Conservation (phyloP, 2,797 vertebrate species). For the Cossypha heuglini region DNA sequence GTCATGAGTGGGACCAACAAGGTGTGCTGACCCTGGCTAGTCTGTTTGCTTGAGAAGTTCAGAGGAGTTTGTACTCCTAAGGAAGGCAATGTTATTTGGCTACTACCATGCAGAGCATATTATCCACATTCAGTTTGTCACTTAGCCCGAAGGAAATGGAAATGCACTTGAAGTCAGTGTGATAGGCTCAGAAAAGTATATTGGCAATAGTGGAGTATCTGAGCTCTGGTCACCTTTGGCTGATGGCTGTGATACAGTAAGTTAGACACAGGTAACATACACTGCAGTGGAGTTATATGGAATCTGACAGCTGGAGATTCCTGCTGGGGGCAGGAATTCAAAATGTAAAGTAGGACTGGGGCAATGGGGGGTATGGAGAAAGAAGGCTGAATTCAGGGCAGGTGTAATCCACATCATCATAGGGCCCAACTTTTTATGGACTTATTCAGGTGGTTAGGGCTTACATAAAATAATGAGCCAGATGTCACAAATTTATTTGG, state of each 20-base stretch:
- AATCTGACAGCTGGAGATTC: background rate
- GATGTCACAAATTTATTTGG: background rate
- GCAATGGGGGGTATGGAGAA: accelerated
- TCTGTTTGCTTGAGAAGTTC: background rate
- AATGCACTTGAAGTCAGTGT: background rate
- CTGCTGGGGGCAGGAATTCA: background rate
- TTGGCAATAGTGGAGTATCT: background rate
- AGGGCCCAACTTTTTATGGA: background rate
- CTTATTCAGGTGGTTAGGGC: background rate
- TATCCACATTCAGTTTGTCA: background rate
- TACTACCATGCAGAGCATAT: background rate
- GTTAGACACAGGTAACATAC: background rate
- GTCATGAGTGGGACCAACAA: background rate
- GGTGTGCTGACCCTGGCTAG: background rate
- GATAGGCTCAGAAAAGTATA: background rate
- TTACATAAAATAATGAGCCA: background rate
- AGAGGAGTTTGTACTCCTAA: background rate
- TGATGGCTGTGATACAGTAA: background rate
- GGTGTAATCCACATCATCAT: background rate
- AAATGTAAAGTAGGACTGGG: background rate
- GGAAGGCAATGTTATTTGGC: background rate
- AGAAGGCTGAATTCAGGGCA: background rate
- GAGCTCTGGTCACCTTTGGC: background rate
- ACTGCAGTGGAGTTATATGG: background rate
- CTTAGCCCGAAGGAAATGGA: background rate